Conservation (phyloP, 2,888 invertebrate genomes). For the Creontiades dilutus region DNA sequence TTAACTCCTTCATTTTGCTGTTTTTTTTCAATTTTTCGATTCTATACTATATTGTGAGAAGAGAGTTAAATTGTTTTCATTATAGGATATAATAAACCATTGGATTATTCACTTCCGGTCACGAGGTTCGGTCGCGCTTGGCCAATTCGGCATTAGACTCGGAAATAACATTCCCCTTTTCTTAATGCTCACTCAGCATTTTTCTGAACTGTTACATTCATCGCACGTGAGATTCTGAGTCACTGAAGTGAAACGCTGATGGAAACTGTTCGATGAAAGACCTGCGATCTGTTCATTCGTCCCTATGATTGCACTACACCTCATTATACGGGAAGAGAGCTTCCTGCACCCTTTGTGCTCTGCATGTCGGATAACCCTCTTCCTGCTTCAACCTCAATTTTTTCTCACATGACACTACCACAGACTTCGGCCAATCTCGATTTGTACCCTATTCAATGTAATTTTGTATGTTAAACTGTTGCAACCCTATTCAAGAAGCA, state of each 20-base stretch:
- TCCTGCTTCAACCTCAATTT: neutral
- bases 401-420: neutral
- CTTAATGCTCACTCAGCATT: neutral
- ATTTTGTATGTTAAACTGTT: too few relatives aligned
- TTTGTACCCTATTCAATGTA: too few relatives aligned
- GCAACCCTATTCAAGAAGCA: too few relatives aligned
- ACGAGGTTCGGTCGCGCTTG: too few relatives aligned
- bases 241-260: neutral
- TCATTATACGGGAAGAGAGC: neutral
- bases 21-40: too few relatives aligned
- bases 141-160: too few relatives aligned
- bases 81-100: too few relatives aligned
- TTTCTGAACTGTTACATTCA: neutral
- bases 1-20: too few relatives aligned
- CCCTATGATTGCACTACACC: neutral
- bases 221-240: neutral
- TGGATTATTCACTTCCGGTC: too few relatives aligned
- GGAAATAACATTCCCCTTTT: too few relatives aligned
- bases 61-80: too few relatives aligned
- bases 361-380: neutral
- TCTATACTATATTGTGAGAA: too few relatives aligned
- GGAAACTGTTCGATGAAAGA: neutral
- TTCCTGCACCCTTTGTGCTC: conserved; percentile 13
- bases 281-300: neutral
- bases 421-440: neutral